Evolutionary conservation across 2,797 vertebrate species (phyloP).

Genomic region (Ctenosaura bakeri): DNA sequence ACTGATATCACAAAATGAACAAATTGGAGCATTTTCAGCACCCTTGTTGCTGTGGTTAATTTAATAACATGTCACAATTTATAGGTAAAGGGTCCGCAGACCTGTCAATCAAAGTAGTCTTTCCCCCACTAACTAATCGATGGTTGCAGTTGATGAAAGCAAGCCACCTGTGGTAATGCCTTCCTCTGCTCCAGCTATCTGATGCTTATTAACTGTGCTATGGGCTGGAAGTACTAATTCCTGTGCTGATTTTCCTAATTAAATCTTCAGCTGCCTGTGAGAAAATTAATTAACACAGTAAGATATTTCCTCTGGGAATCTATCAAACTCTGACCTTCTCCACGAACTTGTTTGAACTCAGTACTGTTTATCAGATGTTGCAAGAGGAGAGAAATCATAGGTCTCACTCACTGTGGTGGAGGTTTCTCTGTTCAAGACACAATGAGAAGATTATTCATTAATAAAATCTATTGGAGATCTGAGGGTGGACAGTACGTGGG

Average conservation of each 20-base stretch:
- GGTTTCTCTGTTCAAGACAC: neutral
- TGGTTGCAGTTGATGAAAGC: slow-evolving; percentile 20
- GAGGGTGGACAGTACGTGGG: neutral
- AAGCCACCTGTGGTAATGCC: slow-evolving; percentile 8
- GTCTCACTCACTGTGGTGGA: neutral
- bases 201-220: slow-evolving; percentile 37
- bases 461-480: neutral
- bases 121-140: rapidly evolving
- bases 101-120: neutral
- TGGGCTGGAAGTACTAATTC: slow-evolving; percentile 46
- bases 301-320: slow-evolving; percentile 39
- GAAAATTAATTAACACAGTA: slow-evolving; percentile 42
- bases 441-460: slow-evolving; percentile 16
- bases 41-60: neutral
- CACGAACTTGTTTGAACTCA: slow-evolving; percentile 15
- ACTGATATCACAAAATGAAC: neutral
- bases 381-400: slow-evolving; percentile 29
- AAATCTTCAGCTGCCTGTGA: slow-evolving; percentile 42
- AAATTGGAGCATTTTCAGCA: neutral
- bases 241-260: slow-evolving; percentile 51
- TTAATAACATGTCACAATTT: neutral
- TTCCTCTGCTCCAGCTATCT: slow-evolving; percentile 7
- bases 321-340: slow-evolving; percentile 53
- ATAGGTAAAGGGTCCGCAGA: slow-evolving; percentile 3
- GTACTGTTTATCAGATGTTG: slow-evolving; percentile 21